These are phyloP conservation scores for Euphysa ruthae DNA, from an alignment of 30 jellyfish, hydroid and myxozoan genomes.

Conservation along the genomic window DNA sequence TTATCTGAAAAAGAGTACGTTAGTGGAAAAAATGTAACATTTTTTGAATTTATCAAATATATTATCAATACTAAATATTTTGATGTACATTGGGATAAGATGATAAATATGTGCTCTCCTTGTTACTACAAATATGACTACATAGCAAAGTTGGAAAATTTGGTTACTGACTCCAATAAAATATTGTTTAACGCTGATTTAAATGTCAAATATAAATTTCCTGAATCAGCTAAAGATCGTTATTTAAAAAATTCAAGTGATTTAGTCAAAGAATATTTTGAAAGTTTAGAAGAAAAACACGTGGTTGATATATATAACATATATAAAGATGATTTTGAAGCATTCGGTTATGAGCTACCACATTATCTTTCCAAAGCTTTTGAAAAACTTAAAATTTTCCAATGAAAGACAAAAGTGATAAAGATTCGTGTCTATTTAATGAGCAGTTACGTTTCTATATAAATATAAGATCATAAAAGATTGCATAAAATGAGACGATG, in stretches of 20 bases:
- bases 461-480: too few relatives aligned
- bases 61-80: slow-evolving; percentile 41
- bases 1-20: not conserved
- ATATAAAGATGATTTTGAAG: slow-evolving; percentile 51
- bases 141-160: slow-evolving; percentile 70
- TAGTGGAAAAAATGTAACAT: slow-evolving; percentile 56
- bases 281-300: slow-evolving; percentile 21
- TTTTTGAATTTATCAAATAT: slow-evolving; percentile 57
- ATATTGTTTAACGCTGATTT: slow-evolving; percentile 42
- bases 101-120: slow-evolving; percentile 63
- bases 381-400: too few relatives aligned
- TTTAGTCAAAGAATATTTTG: slow-evolving; percentile 33
- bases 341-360: slow-evolving; percentile 90
- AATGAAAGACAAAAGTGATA: too few relatives aligned
- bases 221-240: slow-evolving; percentile 29
- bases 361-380: too few relatives aligned
- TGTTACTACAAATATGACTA: slow-evolving; percentile 64
- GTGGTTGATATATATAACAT: slow-evolving; percentile 22
- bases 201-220: slow-evolving; percentile 40
- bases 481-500: too few relatives aligned
- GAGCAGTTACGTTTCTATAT: too few relatives aligned
- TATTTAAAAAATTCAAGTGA: slow-evolving; percentile 56
- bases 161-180: slow-evolving; percentile 54
- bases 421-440: too few relatives aligned
- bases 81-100: slow-evolving; percentile 69